Base-by-base conservation (phyloP, 2,888 invertebrate species). In the Platycnemis pennipes region DNA sequence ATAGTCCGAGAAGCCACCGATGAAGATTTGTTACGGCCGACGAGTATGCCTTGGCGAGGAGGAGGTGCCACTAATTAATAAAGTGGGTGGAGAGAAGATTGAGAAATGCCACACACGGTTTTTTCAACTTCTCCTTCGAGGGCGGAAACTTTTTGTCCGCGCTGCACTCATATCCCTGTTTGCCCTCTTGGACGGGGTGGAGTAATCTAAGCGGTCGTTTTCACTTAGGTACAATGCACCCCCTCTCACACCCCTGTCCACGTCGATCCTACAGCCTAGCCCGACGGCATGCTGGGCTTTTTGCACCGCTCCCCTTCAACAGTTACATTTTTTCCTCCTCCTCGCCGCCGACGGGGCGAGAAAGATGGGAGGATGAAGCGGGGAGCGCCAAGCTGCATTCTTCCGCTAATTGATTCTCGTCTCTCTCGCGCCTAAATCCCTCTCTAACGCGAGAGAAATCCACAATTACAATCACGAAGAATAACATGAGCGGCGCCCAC, bases 351-450 rank as follows among this genome's bases (percentile, higher is more conserved):
- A 77, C 77, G 77, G 77, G 8, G 5, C 37, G 26, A 26, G 26
- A 5, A 7, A 26, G 26, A n/a, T 19, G 26, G n/a, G 63, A 5
- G 63, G 63, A 26, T 63, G 19, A 63, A 22, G 63, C 0, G 63
- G 13, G 26, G 63, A 22, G 63, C 7, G 77, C 37, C n/a, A 11
- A 37, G 77, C 37, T 77, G 77, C 37, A 77, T 77, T 77, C 77
- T 37, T 31, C 77, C 31, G 77, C 37, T 77, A 77, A 77, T 77
- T 77, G 77, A 77, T 77, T 77, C 77, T 77, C 77, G 26, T 77
- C 37, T 13, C 37, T 7, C 22, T 7, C 77, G 77, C 77, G 37
- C 77, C 77, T 37, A 1, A 3, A 77, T 37, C 26, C 77, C 31
- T 77, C 11, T 37, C 37, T 26, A 16, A 77, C 16, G 77, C 7